These are phyloP conservation scores for Thysanoteuthis rhombus DNA, from an alignment of 2,888 invertebrate genomes.

Conservation along the genomic window DNA sequence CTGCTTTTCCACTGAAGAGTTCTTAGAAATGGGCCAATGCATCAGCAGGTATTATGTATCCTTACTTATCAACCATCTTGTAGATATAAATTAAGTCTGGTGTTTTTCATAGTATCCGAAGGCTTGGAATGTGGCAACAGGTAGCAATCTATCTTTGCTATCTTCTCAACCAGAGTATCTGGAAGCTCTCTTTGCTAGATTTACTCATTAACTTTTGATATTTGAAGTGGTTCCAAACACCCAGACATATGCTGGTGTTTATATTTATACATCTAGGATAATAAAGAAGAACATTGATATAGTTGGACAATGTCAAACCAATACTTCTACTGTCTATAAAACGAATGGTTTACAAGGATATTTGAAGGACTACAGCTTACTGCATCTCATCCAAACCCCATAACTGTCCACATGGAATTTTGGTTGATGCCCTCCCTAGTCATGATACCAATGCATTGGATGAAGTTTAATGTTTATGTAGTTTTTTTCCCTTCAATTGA, in stretches of 20 bases:
- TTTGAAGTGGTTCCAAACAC: background rate
- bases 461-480: no score
- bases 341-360: no score
- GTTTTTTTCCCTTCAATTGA: no score
- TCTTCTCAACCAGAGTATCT: background rate
- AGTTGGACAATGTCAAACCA: no score
- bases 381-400: no score
- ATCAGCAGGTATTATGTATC: background rate
- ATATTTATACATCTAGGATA: background rate
- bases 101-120: background rate
- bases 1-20: background rate
- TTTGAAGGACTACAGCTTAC: no score
- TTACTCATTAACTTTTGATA: background rate
- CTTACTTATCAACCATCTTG: background rate
- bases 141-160: background rate
- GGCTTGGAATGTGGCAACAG: background rate
- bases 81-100: background rate
- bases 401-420: no score
- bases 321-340: no score
- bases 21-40: background rate
- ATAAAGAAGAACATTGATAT: background rate
- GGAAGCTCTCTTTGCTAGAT: background rate
- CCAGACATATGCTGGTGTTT: background rate
- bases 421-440: no score
- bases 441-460: no score